phyloP scores from a whole-genome alignment of 2,797 vertebrate genomes.

The Macrochelys suwanniensis region DNA sequence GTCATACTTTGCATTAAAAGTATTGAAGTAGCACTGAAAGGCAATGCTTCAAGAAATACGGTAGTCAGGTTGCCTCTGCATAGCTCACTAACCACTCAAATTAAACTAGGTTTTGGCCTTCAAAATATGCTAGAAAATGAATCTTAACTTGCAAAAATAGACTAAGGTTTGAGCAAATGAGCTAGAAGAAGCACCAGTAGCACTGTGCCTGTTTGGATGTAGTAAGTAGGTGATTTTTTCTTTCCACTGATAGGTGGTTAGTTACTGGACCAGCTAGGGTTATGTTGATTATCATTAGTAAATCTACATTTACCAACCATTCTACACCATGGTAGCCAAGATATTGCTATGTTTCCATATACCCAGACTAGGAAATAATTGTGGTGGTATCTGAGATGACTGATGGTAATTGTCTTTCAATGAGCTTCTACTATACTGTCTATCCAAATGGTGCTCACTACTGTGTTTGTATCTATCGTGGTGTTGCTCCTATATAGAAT shows the following conservation, averaged over 20 bases:
- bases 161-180: not conserved
- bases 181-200: not conserved
- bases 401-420: not conserved
- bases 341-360: not conserved
- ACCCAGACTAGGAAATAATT: not conserved
- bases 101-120: not conserved
- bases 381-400: not conserved
- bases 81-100: not conserved
- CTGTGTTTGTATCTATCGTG: not conserved
- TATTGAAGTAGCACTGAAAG: not conserved
- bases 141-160: not conserved
- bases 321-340: not conserved
- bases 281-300: not conserved
- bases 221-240: not conserved
- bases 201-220: rapidly evolving
- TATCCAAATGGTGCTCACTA: not conserved
- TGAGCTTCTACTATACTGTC: not conserved
- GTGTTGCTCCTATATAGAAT: not conserved
- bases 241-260: not conserved
- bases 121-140: not conserved
- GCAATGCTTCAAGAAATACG: not conserved
- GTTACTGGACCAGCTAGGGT: not conserved
- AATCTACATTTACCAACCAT: not conserved
- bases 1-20: not conserved
- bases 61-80: not conserved